A percentile compares a stretch with the other conserved stretches of the same genome.
Conservation (phyloP, 1,140 invertebrate genomes). For the Drosophila trapezifrons region DNA sequence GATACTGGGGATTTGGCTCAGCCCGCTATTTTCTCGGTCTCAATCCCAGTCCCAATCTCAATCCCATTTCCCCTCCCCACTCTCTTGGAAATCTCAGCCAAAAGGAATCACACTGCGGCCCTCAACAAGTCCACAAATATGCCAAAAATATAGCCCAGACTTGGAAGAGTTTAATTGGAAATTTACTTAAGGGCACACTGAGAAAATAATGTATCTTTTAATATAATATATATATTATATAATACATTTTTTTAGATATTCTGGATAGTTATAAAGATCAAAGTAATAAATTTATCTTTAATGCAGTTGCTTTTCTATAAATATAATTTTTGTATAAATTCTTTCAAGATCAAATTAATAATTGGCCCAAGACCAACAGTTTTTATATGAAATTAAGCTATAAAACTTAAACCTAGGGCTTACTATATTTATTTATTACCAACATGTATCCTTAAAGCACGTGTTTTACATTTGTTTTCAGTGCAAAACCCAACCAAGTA, state of each 20-base stretch:
- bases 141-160: not conserved
- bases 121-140: slow-evolving; percentile 16
- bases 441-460: not conserved
- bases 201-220: no score
- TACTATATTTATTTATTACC: no score
- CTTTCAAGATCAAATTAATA: no score
- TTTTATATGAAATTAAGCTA: no score
- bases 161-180: slow-evolving; percentile 41
- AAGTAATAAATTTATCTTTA: no score
- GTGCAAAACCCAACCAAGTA: not conserved
- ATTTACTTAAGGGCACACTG: slow-evolving; percentile 10
- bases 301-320: no score
- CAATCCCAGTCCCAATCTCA: not conserved
- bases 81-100: not conserved
- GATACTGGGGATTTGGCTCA: slow-evolving; percentile 9
- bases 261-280: no score
- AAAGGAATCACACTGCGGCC: slow-evolving; percentile 3
- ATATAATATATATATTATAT: no score
- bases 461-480: not conserved
- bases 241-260: no score
- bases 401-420: no score
- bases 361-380: no score
- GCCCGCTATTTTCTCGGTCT: not conserved
- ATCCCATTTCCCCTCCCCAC: not conserved
- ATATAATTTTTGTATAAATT: no score